Conservation (phyloP, 2,113 vertebrate species). For the Crypturellus undulatus region DNA sequence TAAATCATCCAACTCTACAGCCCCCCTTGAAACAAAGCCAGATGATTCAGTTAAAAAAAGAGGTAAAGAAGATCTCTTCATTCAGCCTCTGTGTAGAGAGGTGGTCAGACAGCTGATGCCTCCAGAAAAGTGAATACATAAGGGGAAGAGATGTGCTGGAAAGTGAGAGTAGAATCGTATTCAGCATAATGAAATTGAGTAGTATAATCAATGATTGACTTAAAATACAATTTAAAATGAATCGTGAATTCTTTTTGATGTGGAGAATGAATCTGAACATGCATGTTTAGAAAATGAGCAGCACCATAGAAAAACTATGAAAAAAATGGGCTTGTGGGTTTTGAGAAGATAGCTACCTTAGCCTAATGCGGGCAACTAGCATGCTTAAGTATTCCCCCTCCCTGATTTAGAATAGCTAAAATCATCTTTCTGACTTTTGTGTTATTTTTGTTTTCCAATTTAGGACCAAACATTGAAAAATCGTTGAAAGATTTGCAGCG, state of each 20-base stretch:
- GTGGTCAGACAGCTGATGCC: not conserved
- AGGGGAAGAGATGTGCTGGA: not conserved
- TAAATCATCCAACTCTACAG: slow-evolving; percentile 56
- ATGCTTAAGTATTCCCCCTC: not conserved
- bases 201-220: not conserved
- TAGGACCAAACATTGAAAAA: slow-evolving; percentile 85
- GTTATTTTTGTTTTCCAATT: slow-evolving; percentile 40
- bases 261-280: not conserved
- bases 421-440: not conserved
- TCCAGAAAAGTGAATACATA: rapidly evolving
- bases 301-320: not conserved
- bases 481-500: slow-evolving; percentile 85
- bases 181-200: not conserved
- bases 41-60: slow-evolving; percentile 81
- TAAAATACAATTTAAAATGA: not conserved
- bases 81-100: not conserved
- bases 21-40: slow-evolving; percentile 72
- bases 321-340: not conserved
- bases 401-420: not conserved
- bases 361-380: not conserved
- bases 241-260: not conserved
- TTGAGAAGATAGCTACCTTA: not conserved
- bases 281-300: not conserved
- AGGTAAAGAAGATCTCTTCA: slow-evolving; percentile 74
- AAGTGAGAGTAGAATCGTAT: not conserved